A percentile compares a stretch with the other conserved stretches of the same genome.
phyloP scores from a whole-genome alignment of 2,113 vertebrate species.

The Oplegnathus fasciatus region DNA sequence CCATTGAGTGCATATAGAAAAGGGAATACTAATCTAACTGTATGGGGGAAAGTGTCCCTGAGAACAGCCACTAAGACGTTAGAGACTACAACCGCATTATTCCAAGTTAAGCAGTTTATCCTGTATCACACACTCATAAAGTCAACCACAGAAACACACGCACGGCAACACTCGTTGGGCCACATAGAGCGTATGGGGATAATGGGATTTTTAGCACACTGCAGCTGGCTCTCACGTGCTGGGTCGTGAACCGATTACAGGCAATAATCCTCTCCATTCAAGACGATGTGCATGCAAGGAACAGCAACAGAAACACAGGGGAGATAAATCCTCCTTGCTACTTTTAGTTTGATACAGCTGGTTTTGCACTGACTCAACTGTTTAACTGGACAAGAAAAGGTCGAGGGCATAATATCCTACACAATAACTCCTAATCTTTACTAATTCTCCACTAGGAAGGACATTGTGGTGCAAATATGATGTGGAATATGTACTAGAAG shows the following conservation, averaged over 20 bases:
- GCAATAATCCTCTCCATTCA: slow-evolving; percentile 77
- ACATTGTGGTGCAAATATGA: slow-evolving; percentile 22
- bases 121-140: slow-evolving; percentile 69
- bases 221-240: slow-evolving; percentile 66
- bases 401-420: slow-evolving; percentile 11
- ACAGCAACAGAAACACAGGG: slow-evolving; percentile 53
- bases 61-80: slow-evolving; percentile 27
- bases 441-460: slow-evolving; percentile 26
- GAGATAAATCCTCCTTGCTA: slow-evolving; percentile 47
- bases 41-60: background rate
- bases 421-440: slow-evolving; percentile 47
- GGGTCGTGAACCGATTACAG: slow-evolving; percentile 80
- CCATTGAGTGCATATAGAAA: background rate
- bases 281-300: slow-evolving; percentile 56
- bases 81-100: slow-evolving; percentile 56
- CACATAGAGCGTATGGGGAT: slow-evolving; percentile 65
- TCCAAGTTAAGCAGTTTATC: slow-evolving; percentile 68
- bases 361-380: background rate
- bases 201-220: slow-evolving; percentile 76
- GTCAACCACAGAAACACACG: slow-evolving; percentile 60
- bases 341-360: slow-evolving; percentile 49
- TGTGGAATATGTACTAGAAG: background rate
- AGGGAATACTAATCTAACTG: slow-evolving; percentile 2
- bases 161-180: slow-evolving; percentile 47
- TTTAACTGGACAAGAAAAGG: slow-evolving; percentile 17